Evolutionary conservation across 2,888 invertebrate genomes (phyloP).

Genomic region (Eulithis prunata): DNA sequence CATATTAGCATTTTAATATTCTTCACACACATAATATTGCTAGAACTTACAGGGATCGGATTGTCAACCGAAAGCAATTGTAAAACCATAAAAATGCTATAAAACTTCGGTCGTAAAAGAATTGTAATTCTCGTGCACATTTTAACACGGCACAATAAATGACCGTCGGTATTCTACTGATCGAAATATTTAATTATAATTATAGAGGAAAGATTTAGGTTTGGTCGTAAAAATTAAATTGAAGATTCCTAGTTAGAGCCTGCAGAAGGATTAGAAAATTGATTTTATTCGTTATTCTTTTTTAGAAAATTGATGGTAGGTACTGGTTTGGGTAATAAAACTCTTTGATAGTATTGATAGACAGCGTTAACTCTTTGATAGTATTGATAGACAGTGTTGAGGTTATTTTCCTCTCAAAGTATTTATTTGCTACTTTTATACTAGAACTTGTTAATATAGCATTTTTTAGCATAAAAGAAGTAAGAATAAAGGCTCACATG

Average conservation of each 20-base stretch:
- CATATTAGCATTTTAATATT: conserved; percentile 76
- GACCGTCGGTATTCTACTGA: conserved; percentile 41
- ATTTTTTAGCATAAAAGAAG: too few relatives aligned
- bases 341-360: conserved; percentile 12
- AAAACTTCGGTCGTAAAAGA: conserved; percentile 77
- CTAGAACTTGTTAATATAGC: too few relatives aligned
- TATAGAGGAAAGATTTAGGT: conserved; percentile 48
- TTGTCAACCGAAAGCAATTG: conserved; percentile 78
- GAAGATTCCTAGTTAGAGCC: conserved; percentile 21
- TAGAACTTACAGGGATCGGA: conserved; percentile 76
- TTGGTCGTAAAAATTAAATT: conserved; percentile 44
- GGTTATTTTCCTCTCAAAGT: not conserved
- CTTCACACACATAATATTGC: conserved; percentile 70
- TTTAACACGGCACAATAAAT: conserved; percentile 52
- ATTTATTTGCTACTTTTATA: not conserved
- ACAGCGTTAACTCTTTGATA: conserved; percentile 22
- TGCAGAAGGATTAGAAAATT: conserved; percentile 32
- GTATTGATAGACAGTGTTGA: conserved; percentile 15
- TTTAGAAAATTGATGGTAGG: conserved; percentile 3
- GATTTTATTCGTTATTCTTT: conserved; percentile 28
- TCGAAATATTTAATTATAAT: conserved; percentile 54
- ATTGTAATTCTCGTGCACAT: conserved; percentile 68
- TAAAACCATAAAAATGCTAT: conserved; percentile 77
- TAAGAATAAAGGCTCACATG: too few relatives aligned
- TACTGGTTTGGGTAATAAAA: conserved; percentile 23